Percentiles rank a stretch among this genome's conserved stretches.
phyloP scores from a whole-genome alignment of 1,140 invertebrate genomes.

The Polypedilum pembai region DNA sequence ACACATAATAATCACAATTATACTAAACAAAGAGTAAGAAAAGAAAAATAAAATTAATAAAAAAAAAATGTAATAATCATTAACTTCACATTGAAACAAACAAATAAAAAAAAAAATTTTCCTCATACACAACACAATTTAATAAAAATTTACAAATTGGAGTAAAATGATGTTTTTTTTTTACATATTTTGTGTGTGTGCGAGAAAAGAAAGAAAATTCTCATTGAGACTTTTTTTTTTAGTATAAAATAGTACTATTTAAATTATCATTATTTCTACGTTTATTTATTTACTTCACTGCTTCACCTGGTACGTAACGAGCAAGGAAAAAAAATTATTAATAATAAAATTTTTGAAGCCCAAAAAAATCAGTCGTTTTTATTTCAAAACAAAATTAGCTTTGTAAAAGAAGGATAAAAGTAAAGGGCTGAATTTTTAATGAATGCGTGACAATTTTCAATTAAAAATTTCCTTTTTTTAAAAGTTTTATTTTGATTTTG shows the following conservation, averaged over 20 bases:
- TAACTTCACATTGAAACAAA: conserved; percentile 13
- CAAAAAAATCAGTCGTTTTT: conserved; percentile 13
- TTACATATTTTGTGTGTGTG: not conserved
- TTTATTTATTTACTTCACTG: no score
- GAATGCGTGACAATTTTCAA: conserved; percentile 1
- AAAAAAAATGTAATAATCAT: not conserved
- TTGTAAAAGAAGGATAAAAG: not conserved
- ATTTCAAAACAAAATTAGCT: not conserved
- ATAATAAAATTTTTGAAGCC: not conserved
- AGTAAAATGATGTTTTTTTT: not conserved
- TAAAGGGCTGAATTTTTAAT: no score
- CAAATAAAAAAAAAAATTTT: not conserved
- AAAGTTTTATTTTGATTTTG: not conserved
- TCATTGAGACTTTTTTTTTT: not conserved
- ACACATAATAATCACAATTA: not conserved
- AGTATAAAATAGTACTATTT: conserved; percentile 14
- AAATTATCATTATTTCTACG: not conserved
- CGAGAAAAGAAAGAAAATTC: conserved; percentile 10
- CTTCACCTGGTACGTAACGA: not conserved
- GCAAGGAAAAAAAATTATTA: not conserved
- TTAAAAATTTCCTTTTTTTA: not conserved
- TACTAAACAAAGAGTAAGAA: not conserved
- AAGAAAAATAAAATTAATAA: not conserved
- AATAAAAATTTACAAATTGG: not conserved
- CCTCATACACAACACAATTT: not conserved